Conservation (phyloP, 2,797 vertebrate species). For the Pempheris klunzingeri region DNA sequence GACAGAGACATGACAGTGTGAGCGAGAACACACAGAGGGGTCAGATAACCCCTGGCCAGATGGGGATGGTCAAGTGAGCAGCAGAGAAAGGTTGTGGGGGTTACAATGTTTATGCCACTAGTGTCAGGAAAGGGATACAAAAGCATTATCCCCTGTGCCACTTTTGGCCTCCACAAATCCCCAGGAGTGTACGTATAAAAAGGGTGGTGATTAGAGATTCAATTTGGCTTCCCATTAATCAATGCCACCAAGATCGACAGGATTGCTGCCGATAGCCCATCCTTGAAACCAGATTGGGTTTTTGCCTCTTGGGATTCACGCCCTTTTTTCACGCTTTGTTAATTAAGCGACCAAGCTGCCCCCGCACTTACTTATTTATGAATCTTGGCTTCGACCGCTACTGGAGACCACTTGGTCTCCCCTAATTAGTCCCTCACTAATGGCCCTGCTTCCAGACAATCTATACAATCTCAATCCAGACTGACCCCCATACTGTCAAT, state of each 20-base stretch:
- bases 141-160: slow-evolving; percentile 68
- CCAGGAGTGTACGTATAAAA: slow-evolving; percentile 77
- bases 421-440: slow-evolving; percentile 84
- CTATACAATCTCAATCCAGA: slow-evolving; percentile 68
- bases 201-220: slow-evolving; percentile 86
- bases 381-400: slow-evolving; percentile 80
- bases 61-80: slow-evolving; percentile 74
- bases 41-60: slow-evolving; percentile 82
- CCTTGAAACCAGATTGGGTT: slow-evolving; percentile 73
- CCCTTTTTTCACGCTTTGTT: slow-evolving; percentile 82
- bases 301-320: slow-evolving; percentile 76
- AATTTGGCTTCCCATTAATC: slow-evolving; percentile 87
- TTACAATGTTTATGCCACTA: slow-evolving; percentile 67
- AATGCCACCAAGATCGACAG: slow-evolving; percentile 74
- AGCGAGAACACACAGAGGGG: slow-evolving; percentile 73
- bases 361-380: slow-evolving; percentile 87
- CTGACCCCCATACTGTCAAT: slow-evolving; percentile 52
- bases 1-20: slow-evolving; percentile 80
- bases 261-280: slow-evolving; percentile 70
- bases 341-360: slow-evolving; percentile 85
- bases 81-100: slow-evolving; percentile 43
- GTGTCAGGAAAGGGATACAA: slow-evolving; percentile 71
- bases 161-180: slow-evolving; percentile 71
- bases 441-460: slow-evolving; percentile 76
- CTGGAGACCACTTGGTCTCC: slow-evolving; percentile 76